phyloP scores from a whole-genome alignment of 2,113 vertebrate genomes.

The Mus spicilegus region DNA sequence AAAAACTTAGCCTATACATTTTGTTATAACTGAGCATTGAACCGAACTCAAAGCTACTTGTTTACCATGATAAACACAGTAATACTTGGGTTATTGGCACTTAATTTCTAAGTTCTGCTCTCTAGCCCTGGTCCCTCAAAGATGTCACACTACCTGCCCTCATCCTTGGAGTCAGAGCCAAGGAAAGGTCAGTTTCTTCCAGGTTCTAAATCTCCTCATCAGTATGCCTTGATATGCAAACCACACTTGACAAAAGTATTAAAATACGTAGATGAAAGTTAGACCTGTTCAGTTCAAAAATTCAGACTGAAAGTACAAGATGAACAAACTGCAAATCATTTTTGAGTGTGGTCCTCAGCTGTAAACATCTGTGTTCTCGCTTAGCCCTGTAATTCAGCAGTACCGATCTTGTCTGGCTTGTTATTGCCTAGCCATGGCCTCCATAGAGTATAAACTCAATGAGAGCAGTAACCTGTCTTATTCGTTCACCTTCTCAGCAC shows the following conservation, averaged over 20 bases:
- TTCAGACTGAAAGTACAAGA: neutral
- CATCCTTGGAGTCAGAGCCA: neutral
- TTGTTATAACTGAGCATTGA: neutral
- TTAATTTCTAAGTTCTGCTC: neutral
- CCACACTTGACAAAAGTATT: neutral
- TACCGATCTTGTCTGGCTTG: neutral
- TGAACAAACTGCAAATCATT: neutral
- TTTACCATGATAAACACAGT: neutral
- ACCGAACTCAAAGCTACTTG: neutral
- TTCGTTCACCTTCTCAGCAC: neutral
- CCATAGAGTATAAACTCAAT: neutral
- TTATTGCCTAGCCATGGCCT: too few species aligned
- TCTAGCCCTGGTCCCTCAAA: neutral
- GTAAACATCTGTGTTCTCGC: neutral
- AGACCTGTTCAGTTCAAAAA: neutral
- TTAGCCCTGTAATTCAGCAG: neutral
- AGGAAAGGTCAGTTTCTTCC: neutral
- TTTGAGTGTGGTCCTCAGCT: neutral
- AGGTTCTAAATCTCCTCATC: neutral
- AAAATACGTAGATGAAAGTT: neutral
- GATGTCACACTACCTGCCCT: neutral
- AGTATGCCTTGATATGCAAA: neutral
- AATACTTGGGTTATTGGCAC: neutral
- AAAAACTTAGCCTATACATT: neutral
- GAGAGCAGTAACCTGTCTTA: neutral